A percentile compares a stretch with the other conserved stretches of the same genome.
phyloP scores from a whole-genome alignment of 2,888 invertebrate species.

The Kryphioiulus occultus region DNA sequence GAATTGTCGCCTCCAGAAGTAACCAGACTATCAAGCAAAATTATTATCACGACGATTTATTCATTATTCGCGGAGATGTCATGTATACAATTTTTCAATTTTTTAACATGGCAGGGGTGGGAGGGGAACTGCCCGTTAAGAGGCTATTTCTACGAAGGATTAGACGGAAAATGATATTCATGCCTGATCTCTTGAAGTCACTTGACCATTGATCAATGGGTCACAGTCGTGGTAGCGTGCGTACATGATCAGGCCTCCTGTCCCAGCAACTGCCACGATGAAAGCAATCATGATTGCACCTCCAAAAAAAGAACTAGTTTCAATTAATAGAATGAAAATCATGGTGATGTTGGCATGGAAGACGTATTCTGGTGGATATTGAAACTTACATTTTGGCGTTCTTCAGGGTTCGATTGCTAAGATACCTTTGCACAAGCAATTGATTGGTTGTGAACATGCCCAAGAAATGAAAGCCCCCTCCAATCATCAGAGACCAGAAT shows the following conservation, averaged over 20 bases:
- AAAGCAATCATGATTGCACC: no score
- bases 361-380: neutral
- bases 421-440: slow-evolving; percentile 44
- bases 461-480: neutral
- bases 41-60: no score
- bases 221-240: slow-evolving; percentile 49
- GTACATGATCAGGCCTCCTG: slow-evolving; percentile 46
- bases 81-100: no score
- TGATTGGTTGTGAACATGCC: neutral
- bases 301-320: neutral
- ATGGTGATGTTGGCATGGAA: no score
- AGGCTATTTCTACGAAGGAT: no score
- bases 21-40: no score
- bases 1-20: no score
- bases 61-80: no score
- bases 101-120: no score
- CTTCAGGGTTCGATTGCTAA: slow-evolving; percentile 39
- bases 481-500: slow-evolving; percentile 38
- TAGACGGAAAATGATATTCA: no score
- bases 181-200: slow-evolving; percentile 50
- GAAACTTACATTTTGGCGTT: slow-evolving; percentile 43
- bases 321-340: neutral
- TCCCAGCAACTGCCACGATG: neutral
- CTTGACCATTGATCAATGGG: slow-evolving; percentile 24
- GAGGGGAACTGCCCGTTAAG: no score